These are phyloP conservation scores for Etheostoma nigrum DNA, from an alignment of 2,797 vertebrate genomes.

Conservation along the genomic window DNA sequence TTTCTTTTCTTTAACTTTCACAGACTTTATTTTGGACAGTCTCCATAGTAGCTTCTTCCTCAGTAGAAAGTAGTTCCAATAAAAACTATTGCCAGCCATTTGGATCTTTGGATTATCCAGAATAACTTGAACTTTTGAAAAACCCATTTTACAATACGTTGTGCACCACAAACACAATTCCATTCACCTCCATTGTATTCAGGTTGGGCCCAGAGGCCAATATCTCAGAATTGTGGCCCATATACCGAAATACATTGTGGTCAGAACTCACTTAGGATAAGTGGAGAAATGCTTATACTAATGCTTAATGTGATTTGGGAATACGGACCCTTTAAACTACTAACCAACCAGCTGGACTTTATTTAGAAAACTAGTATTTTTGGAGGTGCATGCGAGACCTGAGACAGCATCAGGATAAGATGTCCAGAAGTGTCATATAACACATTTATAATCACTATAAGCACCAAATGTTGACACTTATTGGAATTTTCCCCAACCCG, in stretches of 20 bases:
- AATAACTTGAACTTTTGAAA: background rate
- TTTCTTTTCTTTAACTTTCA: constrained; percentile 6
- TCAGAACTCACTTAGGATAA: background rate
- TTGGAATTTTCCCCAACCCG: constrained; percentile 18
- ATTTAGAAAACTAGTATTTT: constrained; percentile 11
- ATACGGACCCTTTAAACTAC: constrained; percentile 7
- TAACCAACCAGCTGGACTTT: constrained; percentile 14
- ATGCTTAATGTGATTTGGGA: constrained; percentile 4
- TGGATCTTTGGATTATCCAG: constrained; percentile 25
- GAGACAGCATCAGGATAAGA: constrained; percentile 14
- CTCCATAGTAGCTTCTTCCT: constrained; percentile 29
- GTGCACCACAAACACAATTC: background rate
- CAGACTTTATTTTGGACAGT: constrained; percentile 64
- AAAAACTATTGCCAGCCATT: constrained; percentile 21
- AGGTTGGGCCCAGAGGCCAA: background rate
- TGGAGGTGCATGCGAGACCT: constrained; percentile 15
- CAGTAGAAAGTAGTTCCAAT: constrained; percentile 14
- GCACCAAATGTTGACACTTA: constrained; percentile 25
- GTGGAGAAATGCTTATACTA: background rate
- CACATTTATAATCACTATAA: constrained; percentile 38
- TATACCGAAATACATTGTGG: background rate
- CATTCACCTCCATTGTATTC: background rate
- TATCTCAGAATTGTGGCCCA: background rate
- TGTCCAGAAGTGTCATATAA: constrained; percentile 15
- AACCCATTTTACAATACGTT: background rate